Percentiles rank a stretch among this genome's conserved stretches.
Evolutionary conservation across 2,888 invertebrate genomes (phyloP).

Genomic region (Azorinus chamasolen): DNA sequence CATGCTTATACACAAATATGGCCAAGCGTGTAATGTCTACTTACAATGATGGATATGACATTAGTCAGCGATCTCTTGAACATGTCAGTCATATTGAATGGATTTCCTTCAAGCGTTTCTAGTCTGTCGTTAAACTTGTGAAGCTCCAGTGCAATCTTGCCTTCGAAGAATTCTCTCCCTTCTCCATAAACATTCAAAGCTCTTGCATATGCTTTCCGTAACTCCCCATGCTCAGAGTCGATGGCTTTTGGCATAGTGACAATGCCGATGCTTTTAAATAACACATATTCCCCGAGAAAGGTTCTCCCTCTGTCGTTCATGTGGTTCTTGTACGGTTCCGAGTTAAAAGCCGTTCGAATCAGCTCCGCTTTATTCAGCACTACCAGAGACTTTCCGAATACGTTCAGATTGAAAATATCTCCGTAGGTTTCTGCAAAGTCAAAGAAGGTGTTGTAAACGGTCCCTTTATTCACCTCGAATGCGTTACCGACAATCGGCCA

Average conservation of each 20-base stretch:
- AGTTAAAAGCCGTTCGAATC: constrained; percentile 18
- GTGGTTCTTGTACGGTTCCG: constrained; percentile 19
- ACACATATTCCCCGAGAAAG: constrained; percentile 27
- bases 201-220: constrained; percentile 8
- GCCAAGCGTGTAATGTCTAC: too few species aligned
- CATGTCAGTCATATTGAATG: constrained; percentile 5
- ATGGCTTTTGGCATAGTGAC: constrained; percentile 8
- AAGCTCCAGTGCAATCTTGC: neutral
- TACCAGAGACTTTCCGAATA: constrained; percentile 14
- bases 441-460: constrained; percentile 1
- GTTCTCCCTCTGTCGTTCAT: constrained; percentile 27
- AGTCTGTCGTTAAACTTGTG: neutral
- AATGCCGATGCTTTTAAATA: constrained; percentile 9
- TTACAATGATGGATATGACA: constrained; percentile 22
- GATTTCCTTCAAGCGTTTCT: neutral
- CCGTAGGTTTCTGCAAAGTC: constrained; percentile 24
- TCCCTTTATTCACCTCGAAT: constrained; percentile 15
- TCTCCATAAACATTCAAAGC: constrained; percentile 25
- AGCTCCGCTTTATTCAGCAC: constrained; percentile 24
- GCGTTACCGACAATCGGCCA: constrained; percentile 27
- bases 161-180: constrained; percentile 24
- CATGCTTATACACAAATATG: too few species aligned
- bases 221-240: constrained; percentile 11
- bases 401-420: too few species aligned
- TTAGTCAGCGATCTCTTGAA: constrained; percentile 22